phyloP scores from a whole-genome alignment of 2,888 invertebrate genomes.

The Amaurobius ferox region DNA sequence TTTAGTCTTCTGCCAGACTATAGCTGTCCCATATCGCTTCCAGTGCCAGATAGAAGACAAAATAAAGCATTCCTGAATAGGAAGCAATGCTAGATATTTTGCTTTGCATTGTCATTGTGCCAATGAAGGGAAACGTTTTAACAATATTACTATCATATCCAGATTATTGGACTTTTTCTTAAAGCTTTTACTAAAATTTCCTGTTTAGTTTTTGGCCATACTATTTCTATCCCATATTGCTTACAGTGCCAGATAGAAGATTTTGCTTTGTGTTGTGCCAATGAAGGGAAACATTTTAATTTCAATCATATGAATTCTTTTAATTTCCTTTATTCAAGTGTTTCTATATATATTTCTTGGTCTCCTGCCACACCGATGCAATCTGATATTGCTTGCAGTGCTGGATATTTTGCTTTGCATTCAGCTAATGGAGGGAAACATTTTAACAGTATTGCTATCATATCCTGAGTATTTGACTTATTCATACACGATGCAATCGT shows the following conservation, averaged over 20 bases:
- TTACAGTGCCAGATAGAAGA: background rate
- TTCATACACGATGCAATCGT: no score
- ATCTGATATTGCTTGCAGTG: background rate
- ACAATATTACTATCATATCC: no score
- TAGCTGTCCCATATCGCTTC: background rate
- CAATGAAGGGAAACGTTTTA: constrained; percentile 18
- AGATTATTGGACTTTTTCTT: no score
- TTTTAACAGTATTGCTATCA: background rate
- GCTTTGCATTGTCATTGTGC: constrained; percentile 19
- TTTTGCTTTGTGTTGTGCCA: background rate
- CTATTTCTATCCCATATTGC: background rate
- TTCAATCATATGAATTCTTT: no score
- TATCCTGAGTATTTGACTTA: background rate
- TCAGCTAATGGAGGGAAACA: constrained; percentile 12
- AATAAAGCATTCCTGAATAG: background rate
- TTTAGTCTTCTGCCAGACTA: constrained; percentile 20
- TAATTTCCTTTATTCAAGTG: background rate
- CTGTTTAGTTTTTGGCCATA: constrained; percentile 16
- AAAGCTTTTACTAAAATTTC: no score
- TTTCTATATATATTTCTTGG: background rate
- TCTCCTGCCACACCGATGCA: constrained; percentile 10
- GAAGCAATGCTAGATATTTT: constrained; percentile 17
- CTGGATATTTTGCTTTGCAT: background rate
- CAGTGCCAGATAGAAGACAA: constrained; percentile 23
- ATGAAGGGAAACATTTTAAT: constrained; percentile 31